Base-by-base conservation (phyloP, 2,888 invertebrate species). In the Phania funesta region DNA sequence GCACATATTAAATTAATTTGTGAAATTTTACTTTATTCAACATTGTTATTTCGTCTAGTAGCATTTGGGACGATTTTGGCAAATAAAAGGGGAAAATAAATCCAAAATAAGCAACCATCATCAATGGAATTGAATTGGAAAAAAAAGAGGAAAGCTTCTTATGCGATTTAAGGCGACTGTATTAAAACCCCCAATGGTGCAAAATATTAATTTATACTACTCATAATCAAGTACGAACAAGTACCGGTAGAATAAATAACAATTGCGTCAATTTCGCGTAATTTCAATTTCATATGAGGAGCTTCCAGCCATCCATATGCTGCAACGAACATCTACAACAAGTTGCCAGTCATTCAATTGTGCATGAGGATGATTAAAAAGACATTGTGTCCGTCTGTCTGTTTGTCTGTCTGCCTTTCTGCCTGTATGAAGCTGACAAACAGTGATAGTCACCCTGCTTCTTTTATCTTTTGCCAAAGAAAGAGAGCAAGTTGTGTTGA, bases 221-320 rank as follows among this genome's bases (percentile, higher is more conserved):
- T 64, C 44, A 64, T 58, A 62, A 68, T 54, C 67, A 26, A 67
- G 38, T 48, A 67, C 24, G 24, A 58, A 52, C 32, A 44, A 78
- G 64, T 56, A 67, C 67, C 67, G 73, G 54, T 64, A 64, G 68
- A 71, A 18, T 68, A 64, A 70, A 80, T 44, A 78, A 80, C 80
- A 84, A 83, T 84, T 81, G 83, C 67, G 41, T 79, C 74, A 76
- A 78, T 83, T 79, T 83, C 67, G 80, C 83, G 58, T 80, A 75
- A 80, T 83, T 80, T 78, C 64, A 74, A 70, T 70, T 46, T 54
- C 60, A 60, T 77, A 68, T 62, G 62, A 44, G 60, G 35, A 35
- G 41, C 68, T 76, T 26, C 22, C 6, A 64, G 20, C 13, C 67
- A 26, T 8, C 16, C n/a, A 26, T n/a, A 26, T n/a, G 20, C 3